A percentile compares a stretch with the other conserved stretches of the same genome.
Conservation (phyloP, 2,113 vertebrate genomes). For the Tupaia chinensis region DNA sequence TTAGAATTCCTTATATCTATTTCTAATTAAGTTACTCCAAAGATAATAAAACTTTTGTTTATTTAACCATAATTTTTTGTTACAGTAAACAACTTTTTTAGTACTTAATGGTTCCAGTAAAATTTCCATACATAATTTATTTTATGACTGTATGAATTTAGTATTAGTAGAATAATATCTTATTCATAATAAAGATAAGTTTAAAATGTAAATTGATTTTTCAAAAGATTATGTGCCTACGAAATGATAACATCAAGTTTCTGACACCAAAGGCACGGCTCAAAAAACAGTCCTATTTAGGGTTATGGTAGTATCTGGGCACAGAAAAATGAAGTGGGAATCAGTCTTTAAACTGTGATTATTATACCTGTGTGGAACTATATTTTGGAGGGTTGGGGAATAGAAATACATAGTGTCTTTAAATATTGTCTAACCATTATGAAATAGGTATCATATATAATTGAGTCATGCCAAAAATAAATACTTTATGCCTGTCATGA, state of each 20-base stretch:
- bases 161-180: neutral
- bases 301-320: neutral
- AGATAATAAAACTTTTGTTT: neutral
- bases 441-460: neutral
- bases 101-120: neutral
- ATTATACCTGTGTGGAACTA: too few relatives aligned
- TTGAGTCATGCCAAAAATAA: neutral
- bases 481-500: neutral
- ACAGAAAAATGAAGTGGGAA: neutral
- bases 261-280: neutral
- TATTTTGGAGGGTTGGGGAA: neutral
- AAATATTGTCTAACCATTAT: neutral
- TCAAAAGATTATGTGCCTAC: neutral
- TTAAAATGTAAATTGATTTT: neutral
- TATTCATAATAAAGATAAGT: neutral
- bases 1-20: neutral
- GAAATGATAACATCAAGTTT: neutral
- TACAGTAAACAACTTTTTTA: neutral
- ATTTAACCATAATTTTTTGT: conserved; percentile 47
- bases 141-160: neutral
- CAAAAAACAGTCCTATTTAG: neutral
- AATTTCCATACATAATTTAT: neutral
- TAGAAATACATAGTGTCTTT: neutral
- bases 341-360: neutral
- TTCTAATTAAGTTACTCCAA: neutral